These are phyloP conservation scores for Cercopithecus neglectus DNA, from an alignment of 2,797 vertebrate genomes.

Conservation along the genomic window DNA sequence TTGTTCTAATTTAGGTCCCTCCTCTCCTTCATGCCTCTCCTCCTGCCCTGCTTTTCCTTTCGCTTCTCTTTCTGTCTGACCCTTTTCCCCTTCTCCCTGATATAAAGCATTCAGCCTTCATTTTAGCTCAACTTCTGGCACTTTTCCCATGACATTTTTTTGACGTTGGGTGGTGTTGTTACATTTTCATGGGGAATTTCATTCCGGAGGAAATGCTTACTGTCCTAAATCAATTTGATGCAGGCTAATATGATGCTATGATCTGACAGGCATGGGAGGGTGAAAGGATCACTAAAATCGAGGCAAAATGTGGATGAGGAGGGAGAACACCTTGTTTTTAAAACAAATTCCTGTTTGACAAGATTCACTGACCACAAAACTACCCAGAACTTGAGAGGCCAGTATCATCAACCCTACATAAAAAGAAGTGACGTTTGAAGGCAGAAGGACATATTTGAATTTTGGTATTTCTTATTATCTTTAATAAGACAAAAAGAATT, in stretches of 20 bases:
- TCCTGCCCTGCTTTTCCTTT: constrained; percentile 71
- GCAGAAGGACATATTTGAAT: neutral
- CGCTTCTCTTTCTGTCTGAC: constrained; percentile 47
- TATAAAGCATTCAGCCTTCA: neutral
- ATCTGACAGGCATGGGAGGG: neutral
- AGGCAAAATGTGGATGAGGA: neutral
- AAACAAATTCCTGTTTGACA: neutral
- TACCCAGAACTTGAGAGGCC: neutral
- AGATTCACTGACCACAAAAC: neutral
- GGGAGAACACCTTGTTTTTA: neutral
- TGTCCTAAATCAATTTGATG: constrained; percentile 43
- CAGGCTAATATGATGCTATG: neutral
- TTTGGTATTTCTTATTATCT: neutral
- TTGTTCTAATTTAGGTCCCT: constrained; percentile 71
- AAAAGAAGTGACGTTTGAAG: neutral
- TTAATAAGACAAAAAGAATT: neutral
- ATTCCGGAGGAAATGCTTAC: neutral
- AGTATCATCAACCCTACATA: neutral
- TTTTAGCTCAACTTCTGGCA: neutral
- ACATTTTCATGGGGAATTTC: neutral
- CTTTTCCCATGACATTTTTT: neutral
- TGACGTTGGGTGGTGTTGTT: neutral
- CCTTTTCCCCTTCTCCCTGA: constrained; percentile 50
- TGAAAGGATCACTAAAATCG: neutral
- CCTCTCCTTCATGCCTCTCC: constrained; percentile 41